Base-by-base conservation (phyloP, 2,888 invertebrate genomes). In the Hyposoter dolosus region DNA sequence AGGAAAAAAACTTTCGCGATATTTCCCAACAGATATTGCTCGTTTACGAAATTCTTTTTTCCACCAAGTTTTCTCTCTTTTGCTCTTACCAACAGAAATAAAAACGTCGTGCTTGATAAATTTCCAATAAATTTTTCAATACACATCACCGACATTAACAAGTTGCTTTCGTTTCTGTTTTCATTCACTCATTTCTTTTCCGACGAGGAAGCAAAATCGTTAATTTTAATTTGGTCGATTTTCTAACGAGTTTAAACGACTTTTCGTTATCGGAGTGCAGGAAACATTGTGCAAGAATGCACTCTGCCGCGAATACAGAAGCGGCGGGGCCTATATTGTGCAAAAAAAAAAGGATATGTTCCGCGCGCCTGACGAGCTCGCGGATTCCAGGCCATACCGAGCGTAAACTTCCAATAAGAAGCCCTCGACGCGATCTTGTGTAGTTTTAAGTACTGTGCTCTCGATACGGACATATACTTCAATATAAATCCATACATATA, bases 341-440 rank as follows among this genome's bases (percentile, higher is more conserved):
- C 63, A 66, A 40, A 32, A 75, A n/a, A 56, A 68, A 69, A 28
- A 78, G 28, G 35, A 65, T 50, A 68, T 50, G 75, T 76, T 63
- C 63, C 82, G 63, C 81, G 74, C 45, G 85, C 65, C 78, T 75
- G 76, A 71, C 78, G 78, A 76, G 79, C 75, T 76, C 65, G 50
- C 76, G 82, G 68, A 85, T 85, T 85, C 79, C 85, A 63, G 66
- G 79, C 79, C 82, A 85, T 83, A 71, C 85, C 82, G 79, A 85
- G 85, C 85, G 82, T 85, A 80, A 85, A 85, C 65, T 82, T 85
- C 79, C 80, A 85, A 85, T 80, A 76, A 82, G 76, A 80, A 83
- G 76, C 71, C 72, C 75, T 66, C 71, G 79, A 66, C 75, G 63
- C 76, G 71, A 76, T 79, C 74, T 79, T 45, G 79, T 76, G 56